These are phyloP conservation scores for Rhopilema esculentum DNA, from an alignment of 30 jellyfish, hydroid and myxozoan species.

Conservation along the genomic window DNA sequence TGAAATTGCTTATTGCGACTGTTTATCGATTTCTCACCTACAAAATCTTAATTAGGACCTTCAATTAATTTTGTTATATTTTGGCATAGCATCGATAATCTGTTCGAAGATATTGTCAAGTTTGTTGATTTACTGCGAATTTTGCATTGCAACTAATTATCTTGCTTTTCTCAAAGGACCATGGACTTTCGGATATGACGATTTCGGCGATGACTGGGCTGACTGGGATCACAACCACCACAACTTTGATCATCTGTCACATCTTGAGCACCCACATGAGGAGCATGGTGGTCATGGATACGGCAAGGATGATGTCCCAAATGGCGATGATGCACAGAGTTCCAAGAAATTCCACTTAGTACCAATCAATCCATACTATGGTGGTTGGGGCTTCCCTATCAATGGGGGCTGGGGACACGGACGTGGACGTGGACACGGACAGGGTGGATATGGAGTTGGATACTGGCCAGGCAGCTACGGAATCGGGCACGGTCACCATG, in stretches of 20 bases:
- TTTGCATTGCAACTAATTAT: not conserved
- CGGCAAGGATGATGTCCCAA: constrained; percentile 69
- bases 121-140: too few relatives aligned
- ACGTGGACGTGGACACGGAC: constrained; percentile 37
- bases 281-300: constrained; percentile 75
- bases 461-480: constrained; percentile 79
- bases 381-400: constrained; percentile 53
- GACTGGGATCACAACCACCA: constrained; percentile 99
- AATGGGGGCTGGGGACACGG: constrained; percentile 58
- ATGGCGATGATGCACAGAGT: constrained; percentile 20
- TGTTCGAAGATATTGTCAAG: too few relatives aligned
- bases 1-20: too few relatives aligned
- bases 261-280: constrained; percentile 74
- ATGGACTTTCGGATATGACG: constrained; percentile 97
- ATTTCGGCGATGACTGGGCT: constrained; percentile 97
- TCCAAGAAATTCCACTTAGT: constrained; percentile 55
- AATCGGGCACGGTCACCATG: constrained; percentile 65
- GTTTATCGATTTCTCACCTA: too few relatives aligned
- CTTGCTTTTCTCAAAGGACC: constrained; percentile 68
- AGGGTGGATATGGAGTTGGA: constrained; percentile 23
- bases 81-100: too few relatives aligned
- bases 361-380: constrained; percentile 64
- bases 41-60: too few relatives aligned
- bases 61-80: too few relatives aligned
- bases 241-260: constrained; percentile 82